Evolutionary conservation across 2,113 vertebrate species (phyloP), one percentile per base, ranked within the genome.

Genomic region (Larimichthys polyactis): DNA sequence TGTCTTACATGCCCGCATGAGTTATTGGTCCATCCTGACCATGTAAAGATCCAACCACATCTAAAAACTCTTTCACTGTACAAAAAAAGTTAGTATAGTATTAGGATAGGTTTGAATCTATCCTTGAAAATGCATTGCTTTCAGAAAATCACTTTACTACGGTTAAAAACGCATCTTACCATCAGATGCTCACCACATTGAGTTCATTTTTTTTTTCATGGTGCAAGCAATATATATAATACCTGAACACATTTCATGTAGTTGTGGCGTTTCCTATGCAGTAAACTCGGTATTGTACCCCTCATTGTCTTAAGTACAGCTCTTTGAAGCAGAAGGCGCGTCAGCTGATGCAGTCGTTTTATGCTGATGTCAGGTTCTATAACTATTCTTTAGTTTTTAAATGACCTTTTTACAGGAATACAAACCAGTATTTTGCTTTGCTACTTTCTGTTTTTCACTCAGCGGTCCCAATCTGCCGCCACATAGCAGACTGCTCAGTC

Each of bases 251-350:
- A 73, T 87, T 81, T 89, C 71, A 75, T 58, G 15, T 84, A 74
- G 83, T 90, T 79, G 86, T 84, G 87, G 88, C 67, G 60, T 91
- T 79, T 91, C 89, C 94, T 95, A 95, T 95, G 94, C 95, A 95
- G 95, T 94, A 87, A 91, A 81, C 83, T 79, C 81, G 87, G 89
- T 88, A 79, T 90, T 89, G 71, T 85, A 68, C 70, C 78, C 78
- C 79, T 78, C 54, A 68, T 85, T 81, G 86, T 88, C 82, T 84
- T 88, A 85, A 85, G 69, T 71, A 17, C 57, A 64, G 87, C 77
- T 66, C 63, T 82, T 43, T 68, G 74, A 68, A 73, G 71, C 76
- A 83, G 83, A 40, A 44, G 65, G 74, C 85, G 83, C 52, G 68
- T 78, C 52, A 60, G 48, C 58, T 29, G 66, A 90, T 90, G 83